Evolutionary conservation across 2,888 invertebrate species (phyloP), one percentile per base, ranked within the genome.

Genomic region (Sesia bembeciformis): DNA sequence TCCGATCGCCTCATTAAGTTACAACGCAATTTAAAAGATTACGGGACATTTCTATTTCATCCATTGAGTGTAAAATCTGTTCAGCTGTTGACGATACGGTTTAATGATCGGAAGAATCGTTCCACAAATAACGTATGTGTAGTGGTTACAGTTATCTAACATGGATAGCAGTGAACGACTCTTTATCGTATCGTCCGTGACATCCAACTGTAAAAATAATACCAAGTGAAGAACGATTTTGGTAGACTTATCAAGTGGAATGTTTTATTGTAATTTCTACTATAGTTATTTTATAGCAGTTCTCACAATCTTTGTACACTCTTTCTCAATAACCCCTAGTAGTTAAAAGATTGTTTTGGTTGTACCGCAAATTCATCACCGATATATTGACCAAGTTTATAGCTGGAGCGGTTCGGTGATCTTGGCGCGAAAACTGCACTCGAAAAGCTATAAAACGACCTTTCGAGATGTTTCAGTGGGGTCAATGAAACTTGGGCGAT

Each of bases 181-280:
- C 70, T 73, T 84, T 85, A 84, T 84, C 83, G 72, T 70, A 55
- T 60, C 66, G 71, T 67, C 70, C 72, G 72, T 81, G 82, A 81
- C 78, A 81, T 80, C 78, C 77, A 23, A 23, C 66, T 64, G 65
- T 59, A 71, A 65, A 69, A 72, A 68, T 66, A 62, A 72, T 72
- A 72, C 74, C 74, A 61, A 56, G 54, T 58, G 58, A 53, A 57
- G 55, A 42, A 42, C 42, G 23, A 23, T 23, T 23, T 23, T 23
- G 23, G 23, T 23, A 23, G 23, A 23, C 23, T 23, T 23, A 2
- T 23, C 2, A 23, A 23, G 23, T 23, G 2, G 23, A 1, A 23
- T 23, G 23, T 23, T 23, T 23, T 23, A 23, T 23, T 23, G 23
- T 23, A 23, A 23, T 23, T 23, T 23, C 23, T n/a, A n/a, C n/a